Percentiles rank a stretch among this genome's conserved stretches.
Evolutionary conservation across 64 coral and sea anemone genomes (phyloP).

Genomic region (Astreopora myriophthalma): DNA sequence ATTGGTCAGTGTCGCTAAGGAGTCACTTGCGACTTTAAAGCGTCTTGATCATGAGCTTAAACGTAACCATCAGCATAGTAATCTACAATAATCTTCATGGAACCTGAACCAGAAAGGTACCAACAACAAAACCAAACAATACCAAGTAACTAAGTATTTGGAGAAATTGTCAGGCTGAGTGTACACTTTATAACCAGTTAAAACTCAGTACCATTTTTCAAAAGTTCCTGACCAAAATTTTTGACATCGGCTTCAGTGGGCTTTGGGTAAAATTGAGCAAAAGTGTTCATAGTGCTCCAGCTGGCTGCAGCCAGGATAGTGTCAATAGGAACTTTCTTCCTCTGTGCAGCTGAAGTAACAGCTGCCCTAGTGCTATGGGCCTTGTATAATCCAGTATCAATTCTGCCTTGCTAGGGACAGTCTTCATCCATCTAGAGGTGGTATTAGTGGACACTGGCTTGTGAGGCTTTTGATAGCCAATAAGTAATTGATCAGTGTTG

Average conservation of each 20-base stretch:
- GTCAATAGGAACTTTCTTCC: neutral
- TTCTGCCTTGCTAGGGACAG: slow-evolving; percentile 6
- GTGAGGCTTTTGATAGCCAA: slow-evolving; percentile 62
- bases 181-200: neutral
- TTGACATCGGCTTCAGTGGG: too few species aligned
- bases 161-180: neutral
- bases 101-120: neutral
- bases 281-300: neutral
- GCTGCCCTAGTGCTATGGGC: slow-evolving; percentile 37
- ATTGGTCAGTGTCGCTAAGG: neutral
- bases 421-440: slow-evolving; percentile 55
- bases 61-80: neutral
- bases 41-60: neutral
- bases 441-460: slow-evolving; percentile 58
- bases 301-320: slow-evolving; percentile 8
- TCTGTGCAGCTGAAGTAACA: slow-evolving; percentile 7
- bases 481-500: neutral
- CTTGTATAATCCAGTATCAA: slow-evolving; percentile 7
- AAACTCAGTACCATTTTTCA: neutral
- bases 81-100: neutral
- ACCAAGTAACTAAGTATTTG: neutral
- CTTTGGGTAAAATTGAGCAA: too few species aligned
- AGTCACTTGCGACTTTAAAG: neutral
- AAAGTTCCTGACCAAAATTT: neutral
- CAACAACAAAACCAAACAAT: neutral